These are phyloP conservation scores for Cotesia glomerata DNA, from an alignment of 1,140 invertebrate species.

Conservation along the genomic window DNA sequence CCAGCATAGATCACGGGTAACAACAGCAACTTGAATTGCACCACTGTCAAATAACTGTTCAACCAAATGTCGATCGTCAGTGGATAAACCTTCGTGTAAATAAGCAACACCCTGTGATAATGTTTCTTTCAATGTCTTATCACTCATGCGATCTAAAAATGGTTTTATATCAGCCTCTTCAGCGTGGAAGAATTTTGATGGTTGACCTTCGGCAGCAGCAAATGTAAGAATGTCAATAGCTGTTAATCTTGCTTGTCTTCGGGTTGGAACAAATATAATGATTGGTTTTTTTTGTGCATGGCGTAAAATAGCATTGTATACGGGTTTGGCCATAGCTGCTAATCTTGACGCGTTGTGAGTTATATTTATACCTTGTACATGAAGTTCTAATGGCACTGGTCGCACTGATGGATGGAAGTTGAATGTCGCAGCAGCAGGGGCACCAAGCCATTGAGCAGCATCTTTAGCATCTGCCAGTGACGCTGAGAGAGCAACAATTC, in stretches of 20 bases:
- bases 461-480: constrained; percentile 96
- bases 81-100: constrained; percentile 91
- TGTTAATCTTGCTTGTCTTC: constrained; percentile 91
- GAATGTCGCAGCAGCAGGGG: constrained; percentile 89
- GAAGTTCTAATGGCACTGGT: constrained; percentile 92
- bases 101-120: constrained; percentile 94
- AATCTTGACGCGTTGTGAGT: constrained; percentile 95
- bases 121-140: constrained; percentile 89
- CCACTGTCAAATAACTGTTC: constrained; percentile 92
- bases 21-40: constrained; percentile 93
- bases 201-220: constrained; percentile 85
- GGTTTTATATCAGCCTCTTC: constrained; percentile 86
- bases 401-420: constrained; percentile 99
- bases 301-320: constrained; percentile 92
- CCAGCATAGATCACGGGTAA: constrained; percentile 91
- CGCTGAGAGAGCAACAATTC: constrained; percentile 94
- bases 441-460: constrained; percentile 96
- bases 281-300: constrained; percentile 89
- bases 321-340: constrained; percentile 96
- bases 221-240: constrained; percentile 95
- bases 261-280: constrained; percentile 95
- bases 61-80: constrained; percentile 85
- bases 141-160: constrained; percentile 84
- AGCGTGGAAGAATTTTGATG: constrained; percentile 87
- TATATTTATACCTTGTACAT: constrained; percentile 96